Conservation (phyloP, 2,113 vertebrate genomes). For the Lagopus leucura region DNA sequence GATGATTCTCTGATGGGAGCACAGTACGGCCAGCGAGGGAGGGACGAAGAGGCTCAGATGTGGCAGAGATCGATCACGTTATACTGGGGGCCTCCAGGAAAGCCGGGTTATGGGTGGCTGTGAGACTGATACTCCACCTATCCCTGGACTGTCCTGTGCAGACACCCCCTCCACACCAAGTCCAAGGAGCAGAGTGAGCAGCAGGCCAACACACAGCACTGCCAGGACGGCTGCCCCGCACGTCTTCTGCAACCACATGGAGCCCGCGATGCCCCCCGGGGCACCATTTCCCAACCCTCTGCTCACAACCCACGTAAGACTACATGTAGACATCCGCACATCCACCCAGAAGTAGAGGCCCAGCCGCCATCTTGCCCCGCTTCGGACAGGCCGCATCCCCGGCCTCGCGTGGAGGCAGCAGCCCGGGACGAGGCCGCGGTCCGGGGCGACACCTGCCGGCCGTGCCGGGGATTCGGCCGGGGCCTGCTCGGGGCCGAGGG, state of each 20-base stretch:
- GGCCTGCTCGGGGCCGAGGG: too few species aligned
- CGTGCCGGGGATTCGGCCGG: not conserved
- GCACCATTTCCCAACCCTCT: not conserved
- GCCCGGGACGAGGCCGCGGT: not conserved
- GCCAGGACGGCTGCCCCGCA: not conserved
- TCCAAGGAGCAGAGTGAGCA: not conserved
- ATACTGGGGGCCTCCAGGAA: too few species aligned
- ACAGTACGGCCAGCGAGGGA: not conserved
- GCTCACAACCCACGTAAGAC: not conserved
- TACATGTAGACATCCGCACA: fast-evolving
- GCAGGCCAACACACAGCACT: not conserved
- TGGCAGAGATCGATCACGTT: too few species aligned
- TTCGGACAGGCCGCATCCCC: too few species aligned
- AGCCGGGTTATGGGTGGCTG: too few species aligned
- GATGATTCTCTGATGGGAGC: too few species aligned
- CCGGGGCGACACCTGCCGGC: not conserved
- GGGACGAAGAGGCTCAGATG: not conserved
- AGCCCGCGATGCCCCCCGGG: not conserved
- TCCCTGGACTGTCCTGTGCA: not conserved
- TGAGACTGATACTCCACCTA: fast-evolving
- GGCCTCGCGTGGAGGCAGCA: not conserved
- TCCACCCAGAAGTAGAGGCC: not conserved
- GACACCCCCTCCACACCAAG: not conserved
- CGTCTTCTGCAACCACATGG: not conserved
- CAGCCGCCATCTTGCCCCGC: not conserved